Base-by-base conservation (phyloP, 1,140 invertebrate species). In the Oncopodura yosiiana region DNA sequence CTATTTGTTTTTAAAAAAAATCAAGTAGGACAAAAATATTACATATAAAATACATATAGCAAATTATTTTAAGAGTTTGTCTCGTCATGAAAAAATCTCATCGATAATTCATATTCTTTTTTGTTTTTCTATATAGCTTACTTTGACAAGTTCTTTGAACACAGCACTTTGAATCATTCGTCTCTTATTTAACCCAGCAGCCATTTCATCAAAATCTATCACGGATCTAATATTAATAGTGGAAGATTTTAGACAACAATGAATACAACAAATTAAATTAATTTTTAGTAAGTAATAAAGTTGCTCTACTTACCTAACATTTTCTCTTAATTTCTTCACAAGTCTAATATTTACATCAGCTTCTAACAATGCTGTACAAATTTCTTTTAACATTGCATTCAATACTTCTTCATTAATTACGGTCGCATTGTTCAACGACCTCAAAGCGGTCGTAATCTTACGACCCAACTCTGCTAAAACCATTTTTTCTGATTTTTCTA, bases 171-270 rank as follows among this genome's bases (percentile, higher is more conserved):
- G 94, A 67, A 99, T 99, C 88, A 99, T 95, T 46, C 94, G 76
- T 24, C 95, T 75, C 69, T 99, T 99, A 71, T 99, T 99, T 23
- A 99, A 79, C 18, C 96, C 96, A 43, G 90, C 94, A 68, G 94
- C 94, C 93, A 99, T 99, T 69, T 99, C 96, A 69, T 99, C 94
- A 76, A 99, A 99, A 74, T 99, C 91, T 73, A 98, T 98, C 53
- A 94, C 91, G 41, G 83, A 79, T 43, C 75, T 77, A 21, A 3
- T 16, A 42, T n/a, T n/a, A n/a, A n/a, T n/a, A n/a, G n/a, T n/a
- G n/a, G n/a, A n/a, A n/a, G n/a, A n/a, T n/a, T n/a, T n/a, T n/a
- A n/a, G 37, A 6, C n/a, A 6, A 39, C 55, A 32, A 16, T n/a
- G 23, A 16, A 39, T 4, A 18, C 19, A 23, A 11, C 14, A 56